These are phyloP conservation scores for Rhadina sibilatrix DNA, from an alignment of 2,113 vertebrate species.

Conservation along the genomic window DNA sequence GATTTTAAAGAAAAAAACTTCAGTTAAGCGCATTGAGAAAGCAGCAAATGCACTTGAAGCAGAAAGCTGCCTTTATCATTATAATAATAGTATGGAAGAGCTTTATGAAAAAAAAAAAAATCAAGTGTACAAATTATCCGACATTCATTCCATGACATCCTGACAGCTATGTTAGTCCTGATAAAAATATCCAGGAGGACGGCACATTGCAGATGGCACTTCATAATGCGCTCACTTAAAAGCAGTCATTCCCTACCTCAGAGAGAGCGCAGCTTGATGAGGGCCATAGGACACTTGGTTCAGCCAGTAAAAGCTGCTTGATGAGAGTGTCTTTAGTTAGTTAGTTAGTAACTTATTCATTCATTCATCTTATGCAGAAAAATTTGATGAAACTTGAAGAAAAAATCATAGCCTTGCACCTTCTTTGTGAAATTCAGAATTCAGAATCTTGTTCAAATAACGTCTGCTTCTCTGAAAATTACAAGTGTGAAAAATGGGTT, in stretches of 20 bases:
- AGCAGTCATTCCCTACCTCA: constrained; percentile 52
- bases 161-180: constrained; percentile 67
- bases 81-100: constrained; percentile 40
- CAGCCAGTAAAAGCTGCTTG: constrained; percentile 60
- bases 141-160: constrained; percentile 62
- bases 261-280: constrained; percentile 48
- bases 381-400: constrained; percentile 13
- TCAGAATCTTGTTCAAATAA: background rate
- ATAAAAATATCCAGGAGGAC: constrained; percentile 66
- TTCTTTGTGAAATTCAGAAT: background rate
- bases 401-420: constrained; percentile 39
- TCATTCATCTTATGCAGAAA: constrained; percentile 49
- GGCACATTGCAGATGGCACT: constrained; percentile 59
- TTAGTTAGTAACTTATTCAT: constrained; percentile 49
- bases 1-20: background rate
- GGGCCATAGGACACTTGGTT: constrained; percentile 63
- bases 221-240: constrained; percentile 49
- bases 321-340: constrained; percentile 25
- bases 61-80: constrained; percentile 29
- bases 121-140: constrained; percentile 51
- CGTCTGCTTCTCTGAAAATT: background rate
- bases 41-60: constrained; percentile 12
- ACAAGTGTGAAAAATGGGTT: constrained; percentile 2
- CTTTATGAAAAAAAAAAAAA: background rate
- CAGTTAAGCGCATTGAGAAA: background rate